Conservation (phyloP, 2,888 invertebrate genomes). For the Ctenicera cuprea region DNA sequence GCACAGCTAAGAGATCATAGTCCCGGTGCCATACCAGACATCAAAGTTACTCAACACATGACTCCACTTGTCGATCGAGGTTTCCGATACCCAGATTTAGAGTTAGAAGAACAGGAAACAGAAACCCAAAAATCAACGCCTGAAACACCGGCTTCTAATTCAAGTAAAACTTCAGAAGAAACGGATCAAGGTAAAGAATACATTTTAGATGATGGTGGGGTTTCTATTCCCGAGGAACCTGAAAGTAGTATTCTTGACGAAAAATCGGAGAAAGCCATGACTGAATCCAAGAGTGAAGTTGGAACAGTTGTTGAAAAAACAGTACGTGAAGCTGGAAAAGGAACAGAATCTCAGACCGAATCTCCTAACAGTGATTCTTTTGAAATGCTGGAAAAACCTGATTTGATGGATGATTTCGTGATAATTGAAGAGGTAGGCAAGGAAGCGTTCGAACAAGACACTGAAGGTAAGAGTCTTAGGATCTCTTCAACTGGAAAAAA, state of each 20-base stretch:
- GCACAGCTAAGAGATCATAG: conserved; percentile 75
- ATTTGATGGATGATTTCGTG: conserved; percentile 90
- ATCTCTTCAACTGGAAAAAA: conserved; percentile 74
- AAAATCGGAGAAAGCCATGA: conserved; percentile 67
- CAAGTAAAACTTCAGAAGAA: conserved; percentile 80
- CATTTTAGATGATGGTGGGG: conserved; percentile 77
- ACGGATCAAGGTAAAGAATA: conserved; percentile 81
- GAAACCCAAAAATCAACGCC: conserved; percentile 74
- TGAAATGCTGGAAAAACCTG: conserved; percentile 91
- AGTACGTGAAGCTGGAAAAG: conserved; percentile 74
- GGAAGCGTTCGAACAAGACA: conserved; percentile 88
- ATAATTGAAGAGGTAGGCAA: conserved; percentile 92
- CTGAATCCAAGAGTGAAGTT: conserved; percentile 73
- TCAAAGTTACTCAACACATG: conserved; percentile 78
- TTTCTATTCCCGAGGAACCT: conserved; percentile 76
- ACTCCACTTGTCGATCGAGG: conserved; percentile 72
- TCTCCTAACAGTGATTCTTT: conserved; percentile 91
- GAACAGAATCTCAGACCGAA: conserved; percentile 73
- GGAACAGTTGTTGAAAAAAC: conserved; percentile 79
- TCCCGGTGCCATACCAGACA: conserved; percentile 79
- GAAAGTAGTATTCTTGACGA: conserved; percentile 68
- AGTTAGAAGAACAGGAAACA: conserved; percentile 70
- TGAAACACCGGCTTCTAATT: conserved; percentile 78
- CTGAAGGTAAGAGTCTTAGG: conserved; percentile 87
- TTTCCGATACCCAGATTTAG: conserved; percentile 73